Conservation (phyloP, 2,888 invertebrate genomes). For the Megaustenia siamemsis region DNA sequence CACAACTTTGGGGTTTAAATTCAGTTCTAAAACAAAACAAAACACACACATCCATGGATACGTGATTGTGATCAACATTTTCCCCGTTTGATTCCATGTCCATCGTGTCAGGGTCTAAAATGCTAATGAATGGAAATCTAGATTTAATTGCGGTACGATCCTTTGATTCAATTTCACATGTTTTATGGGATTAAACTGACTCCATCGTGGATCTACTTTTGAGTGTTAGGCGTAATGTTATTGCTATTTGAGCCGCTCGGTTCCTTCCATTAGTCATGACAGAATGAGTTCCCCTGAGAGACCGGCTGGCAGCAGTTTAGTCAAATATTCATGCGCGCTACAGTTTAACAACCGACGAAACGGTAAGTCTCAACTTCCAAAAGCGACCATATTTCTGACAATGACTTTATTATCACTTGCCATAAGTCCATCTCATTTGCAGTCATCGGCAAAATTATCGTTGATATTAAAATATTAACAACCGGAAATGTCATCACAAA, state of each 20-base stretch:
- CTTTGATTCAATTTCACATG: constrained; percentile 21
- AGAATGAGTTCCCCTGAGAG: not conserved
- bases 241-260: constrained; percentile 28
- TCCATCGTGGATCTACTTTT: constrained; percentile 21
- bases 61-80: not conserved
- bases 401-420: not conserved
- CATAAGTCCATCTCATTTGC: too few relatives aligned
- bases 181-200: constrained; percentile 16
- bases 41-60: not conserved
- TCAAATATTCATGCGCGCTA: constrained; percentile 38
- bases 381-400: not conserved
- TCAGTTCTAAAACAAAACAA: not conserved
- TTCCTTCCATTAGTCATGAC: constrained; percentile 19
- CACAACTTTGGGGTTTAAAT: not conserved
- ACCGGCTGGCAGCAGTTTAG: not conserved
- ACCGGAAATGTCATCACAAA: too few relatives aligned
- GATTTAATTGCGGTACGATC: constrained; percentile 9
- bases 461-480: too few relatives aligned
- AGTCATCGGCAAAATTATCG: too few relatives aligned
- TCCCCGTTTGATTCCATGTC: not conserved
- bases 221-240: constrained; percentile 24
- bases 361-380: not conserved
- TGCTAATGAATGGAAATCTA: constrained; percentile 13
- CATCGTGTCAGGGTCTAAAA: not conserved
- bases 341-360: not conserved